These are phyloP conservation scores for Charanyca ferruginea DNA, from an alignment of 2,888 invertebrate genomes.

Conservation along the genomic window DNA sequence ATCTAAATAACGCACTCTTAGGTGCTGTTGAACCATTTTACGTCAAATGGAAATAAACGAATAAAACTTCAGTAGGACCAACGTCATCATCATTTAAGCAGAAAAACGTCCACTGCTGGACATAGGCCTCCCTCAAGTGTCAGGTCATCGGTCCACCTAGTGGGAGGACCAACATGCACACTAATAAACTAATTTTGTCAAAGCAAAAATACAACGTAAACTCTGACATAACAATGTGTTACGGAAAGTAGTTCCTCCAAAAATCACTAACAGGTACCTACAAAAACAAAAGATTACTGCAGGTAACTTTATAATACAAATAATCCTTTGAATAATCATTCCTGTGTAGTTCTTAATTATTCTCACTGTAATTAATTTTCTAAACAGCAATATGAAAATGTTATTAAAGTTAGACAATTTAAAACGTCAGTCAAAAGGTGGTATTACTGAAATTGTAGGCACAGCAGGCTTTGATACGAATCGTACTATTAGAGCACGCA, in stretches of 20 bases:
- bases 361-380: not conserved
- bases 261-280: not conserved
- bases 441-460: constrained; percentile 75
- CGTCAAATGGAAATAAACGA: not conserved
- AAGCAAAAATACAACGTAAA: no score
- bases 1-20: not conserved
- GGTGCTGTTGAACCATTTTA: no score
- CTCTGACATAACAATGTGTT: not conserved
- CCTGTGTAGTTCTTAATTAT: not conserved
- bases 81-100: no score
- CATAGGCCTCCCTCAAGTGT: no score
- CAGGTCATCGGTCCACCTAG: no score
- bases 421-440: constrained; percentile 59
- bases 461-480: constrained; percentile 78
- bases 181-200: not conserved
- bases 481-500: constrained; percentile 79
- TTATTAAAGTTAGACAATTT: constrained; percentile 46
- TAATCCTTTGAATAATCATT: not conserved
- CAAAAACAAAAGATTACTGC: not conserved
- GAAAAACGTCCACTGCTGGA: no score
- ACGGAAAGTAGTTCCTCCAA: constrained; percentile 1
- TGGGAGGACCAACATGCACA: not conserved
- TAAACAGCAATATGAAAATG: constrained; percentile 22
- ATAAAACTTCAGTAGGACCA: no score
- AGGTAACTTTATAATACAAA: not conserved